Evolutionary conservation across 2,797 vertebrate species (phyloP), one percentile per base, ranked within the genome.

Genomic region (Peromyscus nudipes): DNA sequence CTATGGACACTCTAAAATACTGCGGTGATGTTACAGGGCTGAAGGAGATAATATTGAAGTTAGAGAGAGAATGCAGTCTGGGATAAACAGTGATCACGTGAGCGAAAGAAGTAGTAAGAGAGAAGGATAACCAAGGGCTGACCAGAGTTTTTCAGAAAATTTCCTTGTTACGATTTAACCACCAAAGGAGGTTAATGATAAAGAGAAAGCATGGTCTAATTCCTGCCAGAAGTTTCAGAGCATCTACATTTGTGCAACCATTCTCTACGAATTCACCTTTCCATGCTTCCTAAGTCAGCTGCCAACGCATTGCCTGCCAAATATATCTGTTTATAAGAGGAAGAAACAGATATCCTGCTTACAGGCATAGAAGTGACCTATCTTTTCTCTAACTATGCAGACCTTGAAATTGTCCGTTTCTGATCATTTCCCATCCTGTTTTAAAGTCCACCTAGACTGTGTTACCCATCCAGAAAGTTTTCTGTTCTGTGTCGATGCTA

Each of bases 401-500:
- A 65, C 6, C 46, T 96, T 57, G 49, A 7, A 81, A 31, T 0
- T 7, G 2, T 29, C 55, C 21, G n/a, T 86, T 92, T 95, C 85
- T 93, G n/a, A 79, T 89, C 57, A 88, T 92, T 97, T 93, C 49
- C 71, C 37, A n/a, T 62, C 65, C 92, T 84, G 88, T 80, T 97
- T 95, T 90, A 86, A 97, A 97, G 75, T 82, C 85, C 81, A 29
- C 62, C 89, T 96, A 88, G 85, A 92, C 93, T 95, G 97, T 85
- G 84, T 93, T 97, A 49, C 55, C 96, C 90, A 95, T 94, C 84
- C 3, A 60, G 96, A 91, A 31, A 88, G 97, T 83, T 97, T 98
- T 96, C 96, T 97, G 46, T 96, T 97, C 97, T 97, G 55, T 96
- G 91, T 96, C 97, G 97, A 97, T 97, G 84, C 60, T 98, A 71